Conservation (phyloP, 2,888 invertebrate genomes). For the Ecdyonurus torrentis region DNA sequence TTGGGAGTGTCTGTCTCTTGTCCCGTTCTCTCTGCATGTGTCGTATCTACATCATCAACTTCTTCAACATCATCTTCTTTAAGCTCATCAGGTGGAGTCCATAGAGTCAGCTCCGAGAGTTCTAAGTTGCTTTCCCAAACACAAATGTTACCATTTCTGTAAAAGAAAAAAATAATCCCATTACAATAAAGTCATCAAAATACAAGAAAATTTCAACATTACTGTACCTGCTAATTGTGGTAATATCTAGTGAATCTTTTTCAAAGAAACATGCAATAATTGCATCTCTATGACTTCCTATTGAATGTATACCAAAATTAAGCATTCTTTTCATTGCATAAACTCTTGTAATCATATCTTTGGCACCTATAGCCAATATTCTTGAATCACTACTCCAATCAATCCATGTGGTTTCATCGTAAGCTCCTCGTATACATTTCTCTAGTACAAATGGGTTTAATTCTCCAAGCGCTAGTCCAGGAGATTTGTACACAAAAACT, state of each 20-base stretch:
- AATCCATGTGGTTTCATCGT: constrained; percentile 68
- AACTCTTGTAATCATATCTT: constrained; percentile 71
- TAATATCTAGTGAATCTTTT: constrained; percentile 64
- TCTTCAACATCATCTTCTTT: constrained; percentile 14
- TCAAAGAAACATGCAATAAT: constrained; percentile 83
- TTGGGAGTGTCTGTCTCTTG: constrained; percentile 18
- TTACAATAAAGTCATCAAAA: neutral
- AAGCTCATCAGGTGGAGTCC: constrained; percentile 27
- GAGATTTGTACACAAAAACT: constrained; percentile 76
- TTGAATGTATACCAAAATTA: constrained; percentile 57
- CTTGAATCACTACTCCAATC: constrained; percentile 88
- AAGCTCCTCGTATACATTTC: constrained; percentile 62
- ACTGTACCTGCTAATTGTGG: constrained; percentile 44
- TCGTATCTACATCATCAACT: constrained; percentile 16
- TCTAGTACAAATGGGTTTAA: constrained; percentile 80
- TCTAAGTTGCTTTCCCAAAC: constrained; percentile 74
- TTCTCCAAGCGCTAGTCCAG: constrained; percentile 60
- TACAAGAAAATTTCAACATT: neutral
- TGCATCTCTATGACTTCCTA: constrained; percentile 72
- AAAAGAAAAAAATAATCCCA: constrained; percentile 5
- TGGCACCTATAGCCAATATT: constrained; percentile 75
- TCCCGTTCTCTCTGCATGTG: constrained; percentile 11
- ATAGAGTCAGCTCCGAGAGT: constrained; percentile 43
- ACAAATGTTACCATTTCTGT: constrained; percentile 66
- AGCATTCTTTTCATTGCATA: constrained; percentile 55